Percentiles rank a stretch among this genome's conserved stretches.
Conservation (phyloP, 2,113 vertebrate genomes). For the Eulacestoma nigropectus region DNA sequence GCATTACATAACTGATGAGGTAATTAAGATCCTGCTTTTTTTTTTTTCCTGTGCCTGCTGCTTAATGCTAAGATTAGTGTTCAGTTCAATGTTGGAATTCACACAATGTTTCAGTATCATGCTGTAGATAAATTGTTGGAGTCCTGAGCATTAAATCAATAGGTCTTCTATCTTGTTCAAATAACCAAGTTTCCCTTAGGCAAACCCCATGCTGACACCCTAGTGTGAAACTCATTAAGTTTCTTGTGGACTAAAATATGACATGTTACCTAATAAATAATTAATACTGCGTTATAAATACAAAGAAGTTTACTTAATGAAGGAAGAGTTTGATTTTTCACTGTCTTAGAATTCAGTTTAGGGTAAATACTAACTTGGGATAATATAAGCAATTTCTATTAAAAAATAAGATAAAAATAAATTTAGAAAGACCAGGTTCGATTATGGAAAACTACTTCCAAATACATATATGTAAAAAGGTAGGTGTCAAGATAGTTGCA, state of each 20-base stretch:
- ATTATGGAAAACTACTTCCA: not conserved
- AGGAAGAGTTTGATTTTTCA: not conserved
- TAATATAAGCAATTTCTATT: not conserved
- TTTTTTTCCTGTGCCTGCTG: not conserved
- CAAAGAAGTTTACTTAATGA: not conserved
- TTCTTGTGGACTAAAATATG: conserved; percentile 18
- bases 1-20: not conserved
- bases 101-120: not conserved
- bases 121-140: not conserved
- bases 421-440: not conserved
- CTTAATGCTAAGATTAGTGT: conserved; percentile 29
- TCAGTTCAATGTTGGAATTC: conserved; percentile 15
- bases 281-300: not conserved
- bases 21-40: not conserved
- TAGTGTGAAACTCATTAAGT: not conserved
- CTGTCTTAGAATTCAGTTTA: not conserved
- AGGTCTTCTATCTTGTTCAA: conserved; percentile 19
- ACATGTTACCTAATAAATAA: not conserved
- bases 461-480: not conserved
- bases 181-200: not conserved
- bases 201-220: not conserved
- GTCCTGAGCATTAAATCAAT: conserved; percentile 18
- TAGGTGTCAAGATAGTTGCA: not conserved
- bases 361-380: not conserved
- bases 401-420: not conserved